These are phyloP conservation scores for Pediacus dermestoides DNA, from an alignment of 2,888 invertebrate genomes.

Conservation along the genomic window DNA sequence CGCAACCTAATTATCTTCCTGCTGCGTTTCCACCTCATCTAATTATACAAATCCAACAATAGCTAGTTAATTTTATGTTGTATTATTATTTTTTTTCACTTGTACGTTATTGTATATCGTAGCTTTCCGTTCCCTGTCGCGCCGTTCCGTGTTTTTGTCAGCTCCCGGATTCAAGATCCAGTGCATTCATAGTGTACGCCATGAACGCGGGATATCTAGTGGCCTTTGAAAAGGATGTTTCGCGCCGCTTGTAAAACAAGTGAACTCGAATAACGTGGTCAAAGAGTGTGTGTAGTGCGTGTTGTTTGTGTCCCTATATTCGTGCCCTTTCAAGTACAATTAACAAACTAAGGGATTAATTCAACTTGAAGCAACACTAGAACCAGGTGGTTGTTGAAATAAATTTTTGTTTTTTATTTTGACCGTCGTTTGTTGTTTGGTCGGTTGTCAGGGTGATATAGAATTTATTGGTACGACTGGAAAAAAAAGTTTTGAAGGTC, in stretches of 20 bases:
- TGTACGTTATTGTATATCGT: too few relatives aligned
- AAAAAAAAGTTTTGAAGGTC: too few relatives aligned
- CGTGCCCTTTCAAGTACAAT: background rate
- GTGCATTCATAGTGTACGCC: conserved; percentile 35
- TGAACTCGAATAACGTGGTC: conserved; percentile 40
- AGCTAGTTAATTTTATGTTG: conserved; percentile 15
- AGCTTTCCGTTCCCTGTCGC: conserved; percentile 18
- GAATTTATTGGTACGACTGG: too few relatives aligned
- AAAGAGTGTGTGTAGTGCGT: conserved; percentile 30
- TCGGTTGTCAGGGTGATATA: too few relatives aligned
- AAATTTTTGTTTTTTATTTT: too few relatives aligned
- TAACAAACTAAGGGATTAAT: too few relatives aligned
- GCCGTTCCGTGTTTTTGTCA: conserved; percentile 26
- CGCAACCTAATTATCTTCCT: conserved; percentile 6
- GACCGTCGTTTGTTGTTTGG: too few relatives aligned
- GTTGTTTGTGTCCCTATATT: conserved; percentile 13
- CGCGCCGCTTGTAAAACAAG: conserved; percentile 29
- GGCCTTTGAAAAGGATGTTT: conserved; percentile 37
- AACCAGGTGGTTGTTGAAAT: too few relatives aligned
- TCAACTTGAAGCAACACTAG: too few relatives aligned
- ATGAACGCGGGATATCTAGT: conserved; percentile 36
- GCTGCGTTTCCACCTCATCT: conserved; percentile 18
- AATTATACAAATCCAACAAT: conserved; percentile 15
- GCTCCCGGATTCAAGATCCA: conserved; percentile 41
- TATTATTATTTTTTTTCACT: too few relatives aligned